Evolutionary conservation across 2,113 vertebrate genomes (phyloP).

Genomic region (Butorides virescens): DNA sequence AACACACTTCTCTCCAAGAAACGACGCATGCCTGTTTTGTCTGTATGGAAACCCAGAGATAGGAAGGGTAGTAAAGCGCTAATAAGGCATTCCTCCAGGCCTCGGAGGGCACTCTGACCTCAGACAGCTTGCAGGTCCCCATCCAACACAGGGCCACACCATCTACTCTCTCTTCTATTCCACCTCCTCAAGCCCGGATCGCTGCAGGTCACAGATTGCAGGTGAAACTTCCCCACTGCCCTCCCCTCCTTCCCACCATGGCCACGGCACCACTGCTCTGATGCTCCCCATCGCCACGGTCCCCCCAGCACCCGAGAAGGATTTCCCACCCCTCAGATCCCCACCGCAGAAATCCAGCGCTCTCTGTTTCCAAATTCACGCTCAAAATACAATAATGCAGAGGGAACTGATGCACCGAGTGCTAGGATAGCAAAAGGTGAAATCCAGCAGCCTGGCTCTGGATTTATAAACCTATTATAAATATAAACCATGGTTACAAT

Average conservation of each 20-base stretch:
- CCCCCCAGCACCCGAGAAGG: background rate
- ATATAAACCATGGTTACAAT: background rate
- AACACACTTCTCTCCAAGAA: background rate
- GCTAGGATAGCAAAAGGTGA: background rate
- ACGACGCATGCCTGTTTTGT: rapidly evolving
- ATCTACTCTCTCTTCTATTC: background rate
- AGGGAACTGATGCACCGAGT: background rate
- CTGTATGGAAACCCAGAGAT: background rate
- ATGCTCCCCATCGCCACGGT: background rate
- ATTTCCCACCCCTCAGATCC: background rate
- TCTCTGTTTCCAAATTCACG: background rate
- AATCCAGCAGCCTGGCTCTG: background rate
- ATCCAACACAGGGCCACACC: background rate
- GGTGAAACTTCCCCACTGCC: background rate
- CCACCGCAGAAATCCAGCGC: background rate
- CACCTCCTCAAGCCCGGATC: background rate
- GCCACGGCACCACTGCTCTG: rapidly evolving
- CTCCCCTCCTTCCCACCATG: background rate
- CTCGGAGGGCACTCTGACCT: background rate
- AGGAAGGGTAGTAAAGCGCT: background rate
- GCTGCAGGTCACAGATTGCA: rapidly evolving
- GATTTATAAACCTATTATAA: background rate
- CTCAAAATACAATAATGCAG: background rate
- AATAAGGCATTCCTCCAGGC: background rate
- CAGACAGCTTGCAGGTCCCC: background rate